Evolutionary conservation across 2,888 invertebrate genomes (phyloP), one percentile per base, ranked within the genome.

Genomic region (Tenthredo scrophulariae): DNA sequence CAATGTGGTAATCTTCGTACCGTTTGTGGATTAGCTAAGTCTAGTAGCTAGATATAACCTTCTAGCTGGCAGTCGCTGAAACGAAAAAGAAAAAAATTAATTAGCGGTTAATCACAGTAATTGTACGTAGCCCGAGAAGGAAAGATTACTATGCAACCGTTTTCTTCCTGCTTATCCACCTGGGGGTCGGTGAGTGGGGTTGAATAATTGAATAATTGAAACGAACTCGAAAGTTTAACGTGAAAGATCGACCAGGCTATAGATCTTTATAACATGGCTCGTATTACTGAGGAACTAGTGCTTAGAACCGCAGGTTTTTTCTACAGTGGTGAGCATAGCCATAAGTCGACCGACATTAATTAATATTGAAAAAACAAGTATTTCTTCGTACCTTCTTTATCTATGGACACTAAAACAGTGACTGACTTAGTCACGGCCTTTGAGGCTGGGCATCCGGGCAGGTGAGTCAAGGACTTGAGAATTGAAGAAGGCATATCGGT

Each of bases 151-250:
- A 70, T 67, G 83, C 70, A 65, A 70, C 67, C 37, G 83, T 46
- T 26, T 33, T 83, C 46, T 83, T 70, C n/a, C 83, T 80, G 62
- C 37, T 80, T 70, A 65, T 46, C 70, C 83, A 83, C 46, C 43
- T 46, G 83, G 67, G 67, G 70, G 65, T 10, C 67, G 29, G 82
- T 15, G 29, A 67, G 37, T 37, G n/a, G 40, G 26, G 80, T 83
- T 29, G 83, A 67, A 67, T 83, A 83, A 83, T 83, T 83, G 18
- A 83, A 83, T 83, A 67, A 70, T 67, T 67, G 46, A 83, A 83
- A 83, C 22, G 65, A 67, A 70, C 67, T 83, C 46, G 46, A 26
- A 67, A 83, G 29, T 70, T 70, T n/a, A 43, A 70, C 33, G 46
- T 29, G 29, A 67, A n/a, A 46, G 70, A 70, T 83, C 54, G 29